These are phyloP conservation scores for Speoplatyrhinus poulsoni DNA, from an alignment of 2,113 vertebrate genomes.

Conservation along the genomic window DNA sequence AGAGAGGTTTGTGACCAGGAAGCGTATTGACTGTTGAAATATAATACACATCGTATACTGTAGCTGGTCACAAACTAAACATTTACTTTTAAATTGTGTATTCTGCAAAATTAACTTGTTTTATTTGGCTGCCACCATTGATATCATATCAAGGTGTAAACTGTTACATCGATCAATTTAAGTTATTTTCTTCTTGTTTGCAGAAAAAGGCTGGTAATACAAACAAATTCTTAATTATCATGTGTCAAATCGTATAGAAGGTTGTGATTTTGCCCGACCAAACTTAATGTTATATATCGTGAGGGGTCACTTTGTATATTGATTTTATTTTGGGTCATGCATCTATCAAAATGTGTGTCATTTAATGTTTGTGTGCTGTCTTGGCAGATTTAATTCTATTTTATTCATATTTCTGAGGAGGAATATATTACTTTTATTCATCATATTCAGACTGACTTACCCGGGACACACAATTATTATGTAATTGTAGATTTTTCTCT, in stretches of 20 bases:
- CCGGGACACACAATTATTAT: slow-evolving; percentile 1
- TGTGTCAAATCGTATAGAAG: slow-evolving; percentile 19
- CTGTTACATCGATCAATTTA: background rate
- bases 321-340: slow-evolving; percentile 4
- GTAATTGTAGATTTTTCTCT: slow-evolving; percentile 9
- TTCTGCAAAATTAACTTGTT: background rate
- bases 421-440: slow-evolving; percentile 3
- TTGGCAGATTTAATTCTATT: slow-evolving; percentile 4
- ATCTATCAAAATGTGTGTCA: slow-evolving; percentile 1
- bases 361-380: slow-evolving; percentile 1
- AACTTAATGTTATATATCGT: slow-evolving; percentile 21
- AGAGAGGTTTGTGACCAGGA: background rate
- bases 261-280: slow-evolving; percentile 10
- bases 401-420: slow-evolving; percentile 4
- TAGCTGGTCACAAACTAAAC: background rate
- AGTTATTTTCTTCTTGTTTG: slow-evolving; percentile 24
- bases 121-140: background rate
- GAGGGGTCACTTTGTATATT: slow-evolving; percentile 25
- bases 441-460: slow-evolving; percentile 20
- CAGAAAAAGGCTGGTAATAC: slow-evolving; percentile 30
- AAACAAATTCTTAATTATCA: slow-evolving; percentile 27
- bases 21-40: slow-evolving; percentile 1
- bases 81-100: too few relatives aligned
- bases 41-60: background rate
- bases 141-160: slow-evolving; percentile 7